Percentiles rank a stretch among this genome's conserved stretches.
phyloP scores from a whole-genome alignment of 2,797 vertebrate genomes.

The Peromyscus melanophrys region DNA sequence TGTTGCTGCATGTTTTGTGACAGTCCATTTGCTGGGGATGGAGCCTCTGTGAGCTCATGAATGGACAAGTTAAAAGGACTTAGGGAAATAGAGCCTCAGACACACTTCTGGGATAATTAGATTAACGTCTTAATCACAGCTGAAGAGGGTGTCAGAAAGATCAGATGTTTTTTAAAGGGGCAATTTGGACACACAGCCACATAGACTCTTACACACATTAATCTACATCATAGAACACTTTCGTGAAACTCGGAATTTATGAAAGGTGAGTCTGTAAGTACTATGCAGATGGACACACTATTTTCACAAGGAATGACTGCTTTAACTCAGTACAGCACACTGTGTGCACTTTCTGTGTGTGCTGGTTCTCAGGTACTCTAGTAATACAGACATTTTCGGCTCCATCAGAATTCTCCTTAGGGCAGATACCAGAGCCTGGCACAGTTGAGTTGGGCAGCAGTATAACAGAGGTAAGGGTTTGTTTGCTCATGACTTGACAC shows the following conservation, averaged over 20 bases:
- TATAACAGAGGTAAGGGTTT: not conserved
- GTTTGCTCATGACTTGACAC: not conserved
- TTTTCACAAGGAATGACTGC: not conserved
- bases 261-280: not conserved
- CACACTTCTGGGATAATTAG: not conserved
- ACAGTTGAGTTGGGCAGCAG: not conserved
- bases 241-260: not conserved
- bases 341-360: not conserved
- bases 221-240: not conserved
- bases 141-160: not conserved
- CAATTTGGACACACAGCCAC: not conserved
- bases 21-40: conserved; percentile 27
- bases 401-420: not conserved
- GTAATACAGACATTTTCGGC: not conserved
- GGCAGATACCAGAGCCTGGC: not conserved
- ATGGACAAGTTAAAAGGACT: conserved; percentile 26
- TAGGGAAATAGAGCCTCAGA: not conserved
- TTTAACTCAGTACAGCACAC: not conserved
- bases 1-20: not conserved
- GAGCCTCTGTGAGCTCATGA: not conserved
- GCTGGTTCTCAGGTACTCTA: not conserved
- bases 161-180: not conserved
- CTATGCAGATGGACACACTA: not conserved
- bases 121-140: conserved; percentile 52
- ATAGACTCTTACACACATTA: not conserved